Evolutionary conservation across 2,113 vertebrate genomes (phyloP), one percentile per base, ranked within the genome.

Genomic region (Neodon shergylaensis): DNA sequence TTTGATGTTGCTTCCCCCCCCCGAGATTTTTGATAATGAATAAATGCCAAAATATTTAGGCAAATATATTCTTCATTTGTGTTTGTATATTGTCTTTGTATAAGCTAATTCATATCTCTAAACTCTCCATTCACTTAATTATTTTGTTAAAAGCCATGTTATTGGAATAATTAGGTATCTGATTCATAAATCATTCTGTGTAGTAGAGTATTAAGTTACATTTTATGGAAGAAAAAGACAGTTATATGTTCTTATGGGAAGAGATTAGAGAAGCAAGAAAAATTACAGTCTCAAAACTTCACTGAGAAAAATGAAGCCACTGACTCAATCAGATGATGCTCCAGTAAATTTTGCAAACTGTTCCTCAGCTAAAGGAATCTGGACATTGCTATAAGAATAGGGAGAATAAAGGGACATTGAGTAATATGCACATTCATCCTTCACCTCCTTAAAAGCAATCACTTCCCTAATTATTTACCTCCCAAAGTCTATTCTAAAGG

Each of bases 21-120:
- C 81, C 31, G 14, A 84, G 39, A 31, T 65, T 83, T 91, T 89
- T 94, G 7, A 92, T 84, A 81, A 42, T 77, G 26, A 95, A 93
- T 72, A 3, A 73, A 49, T 90, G n/a, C 19, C 78, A 93, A 70
- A 86, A 79, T 22, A 61, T 79, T 44, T 78, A 22, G 91, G 33
- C 17, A 63, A 83, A 92, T 84, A 8, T 87, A 0, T 78, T 90
- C 21, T 36, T 77, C 8, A 65, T 5, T 72, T 81, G 24, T 84
- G 26, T 58, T 44, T 84, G 33, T 93, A 28, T 91, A 84, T 17
- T 16, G 33, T 88, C 22, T 78, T 92, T 92, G 84, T 83, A 44
- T 61, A 85, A 82, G 22, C 36, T 73, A 88, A 94, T 49, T 88
- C 5, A 94, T 21, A 14, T 66, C 8, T 72, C 14, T n/a, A 73